Evolutionary conservation across 2,888 invertebrate genomes (phyloP).

Genomic region (Sycophila texana): DNA sequence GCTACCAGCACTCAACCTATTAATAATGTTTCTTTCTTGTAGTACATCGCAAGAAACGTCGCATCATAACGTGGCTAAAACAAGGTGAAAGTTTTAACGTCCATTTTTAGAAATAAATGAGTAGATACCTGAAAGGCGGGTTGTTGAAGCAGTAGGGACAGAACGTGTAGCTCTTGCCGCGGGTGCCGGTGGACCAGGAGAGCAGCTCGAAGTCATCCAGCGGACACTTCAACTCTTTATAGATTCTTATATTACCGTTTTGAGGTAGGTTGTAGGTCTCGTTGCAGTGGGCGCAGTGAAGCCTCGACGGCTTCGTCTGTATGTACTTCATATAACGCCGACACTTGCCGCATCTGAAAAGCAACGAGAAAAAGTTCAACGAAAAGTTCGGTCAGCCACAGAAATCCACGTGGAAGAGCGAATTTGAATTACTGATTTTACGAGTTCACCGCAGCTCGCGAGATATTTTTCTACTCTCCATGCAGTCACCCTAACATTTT

Average conservation of each 20-base stretch:
- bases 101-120: background rate
- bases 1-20: too few relatives aligned
- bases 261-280: constrained; percentile 96
- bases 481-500: too few relatives aligned
- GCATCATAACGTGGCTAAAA: too few relatives aligned
- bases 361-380: background rate
- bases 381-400: too few relatives aligned
- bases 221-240: constrained; percentile 97
- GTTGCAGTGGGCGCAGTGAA: constrained; percentile 97
- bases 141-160: constrained; percentile 99
- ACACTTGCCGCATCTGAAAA: constrained; percentile 88
- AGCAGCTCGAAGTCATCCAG: constrained; percentile 97
- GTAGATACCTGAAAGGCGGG: constrained; percentile 90
- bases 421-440: too few relatives aligned
- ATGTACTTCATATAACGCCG: constrained; percentile 98
- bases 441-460: too few relatives aligned
- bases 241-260: constrained; percentile 93
- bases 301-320: constrained; percentile 92
- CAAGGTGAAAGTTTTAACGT: too few relatives aligned
- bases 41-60: too few relatives aligned
- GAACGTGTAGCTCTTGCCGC: constrained; percentile 96
- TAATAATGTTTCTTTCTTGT: too few relatives aligned
- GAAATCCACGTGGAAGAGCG: too few relatives aligned
- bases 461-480: too few relatives aligned
- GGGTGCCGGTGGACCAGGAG: constrained; percentile 94